Conservation (phyloP, 1,140 invertebrate species). For the Notospermus geniculatus region DNA sequence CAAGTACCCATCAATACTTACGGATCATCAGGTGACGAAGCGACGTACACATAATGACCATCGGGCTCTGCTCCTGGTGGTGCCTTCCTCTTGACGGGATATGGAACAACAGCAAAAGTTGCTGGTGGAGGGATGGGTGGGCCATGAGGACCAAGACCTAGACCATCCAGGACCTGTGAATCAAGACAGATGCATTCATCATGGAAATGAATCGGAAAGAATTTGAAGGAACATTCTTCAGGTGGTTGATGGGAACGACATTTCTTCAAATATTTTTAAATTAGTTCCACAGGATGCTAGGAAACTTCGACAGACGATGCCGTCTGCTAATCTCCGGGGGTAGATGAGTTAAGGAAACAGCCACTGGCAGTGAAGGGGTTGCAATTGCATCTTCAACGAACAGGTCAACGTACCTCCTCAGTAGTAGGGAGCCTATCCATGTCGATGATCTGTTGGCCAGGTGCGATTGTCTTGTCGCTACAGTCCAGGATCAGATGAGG, state of each 20-base stretch:
- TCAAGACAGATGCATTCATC: slow-evolving; percentile 7
- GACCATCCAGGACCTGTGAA: slow-evolving; percentile 52
- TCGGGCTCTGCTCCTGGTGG: slow-evolving; percentile 40
- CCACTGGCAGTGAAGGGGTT: too few species aligned
- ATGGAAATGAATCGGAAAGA: too few species aligned
- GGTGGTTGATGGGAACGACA: too few species aligned
- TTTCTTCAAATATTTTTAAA: not conserved
- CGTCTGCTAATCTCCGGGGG: too few species aligned
- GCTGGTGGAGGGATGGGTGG: slow-evolving; percentile 55
- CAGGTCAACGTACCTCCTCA: slow-evolving; percentile 35
- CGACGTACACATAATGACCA: slow-evolving; percentile 52
- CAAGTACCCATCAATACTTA: slow-evolving; percentile 27
- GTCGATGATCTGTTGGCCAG: slow-evolving; percentile 3
- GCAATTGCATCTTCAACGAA: not conserved
- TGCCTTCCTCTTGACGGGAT: slow-evolving; percentile 50
- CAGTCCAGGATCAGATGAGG: slow-evolving; percentile 48
- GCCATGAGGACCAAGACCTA: slow-evolving; percentile 53
- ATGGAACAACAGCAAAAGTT: slow-evolving; percentile 52
- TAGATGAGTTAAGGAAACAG: too few species aligned
- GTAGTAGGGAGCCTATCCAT: slow-evolving; percentile 29
- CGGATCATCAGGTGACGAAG: slow-evolving; percentile 33
- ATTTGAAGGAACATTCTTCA: too few species aligned
- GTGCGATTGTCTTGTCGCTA: slow-evolving; percentile 25
- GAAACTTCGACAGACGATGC: too few species aligned
- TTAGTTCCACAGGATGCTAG: too few species aligned